Evolutionary conservation across 2,888 invertebrate species (phyloP), one percentile per base, ranked within the genome.

Genomic region (Drosophila acutilabella): DNA sequence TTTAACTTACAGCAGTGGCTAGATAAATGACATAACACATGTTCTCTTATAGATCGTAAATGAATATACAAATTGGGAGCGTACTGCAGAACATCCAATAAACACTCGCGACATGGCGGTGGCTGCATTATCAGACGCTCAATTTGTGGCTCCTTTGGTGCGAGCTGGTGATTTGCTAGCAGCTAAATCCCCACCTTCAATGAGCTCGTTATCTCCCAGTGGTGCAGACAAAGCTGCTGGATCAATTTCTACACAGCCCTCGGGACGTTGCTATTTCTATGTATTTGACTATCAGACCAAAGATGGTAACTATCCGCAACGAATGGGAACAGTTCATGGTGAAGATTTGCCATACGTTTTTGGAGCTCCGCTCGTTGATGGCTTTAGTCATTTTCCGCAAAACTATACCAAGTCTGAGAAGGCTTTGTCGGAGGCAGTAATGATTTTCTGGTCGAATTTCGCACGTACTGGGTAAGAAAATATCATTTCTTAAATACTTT

Each of bases 1-100:
- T n/a, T n/a, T n/a, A 23, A 23, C 23, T 4, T 23, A 5, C 5
- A 23, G 4, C 23, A 23, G 5, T 23, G 5, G 5, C 23, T 23
- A 0, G 23, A 23, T 0, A 23, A 23, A 23, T 23, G 5, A 2
- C 5, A 23, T 23, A 5, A 23, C 6, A 23, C 23, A 23, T 23
- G 1, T 23, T 30, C 30, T 30, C 41, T n/a, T 69, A 92, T 71
- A 92, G 92, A 92, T 92, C 64, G 96, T 98, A 80, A 98, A 98
- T 92, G 98, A 99, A 91, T 99, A 99, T 93, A 99, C 98, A 65
- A 98, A 99, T 92, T 99, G 99, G 99, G 97, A 97, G 92, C 94
- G 96, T 92, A 97, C 97, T 85, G 96, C 97, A 90, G 94, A 97
- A 93, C 97, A 97, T 92, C 97, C 97, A 50, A 96, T 97, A 82